Evolutionary conservation across 2,797 vertebrate genomes (phyloP).

Genomic region (Hephaestus fuliginosus): DNA sequence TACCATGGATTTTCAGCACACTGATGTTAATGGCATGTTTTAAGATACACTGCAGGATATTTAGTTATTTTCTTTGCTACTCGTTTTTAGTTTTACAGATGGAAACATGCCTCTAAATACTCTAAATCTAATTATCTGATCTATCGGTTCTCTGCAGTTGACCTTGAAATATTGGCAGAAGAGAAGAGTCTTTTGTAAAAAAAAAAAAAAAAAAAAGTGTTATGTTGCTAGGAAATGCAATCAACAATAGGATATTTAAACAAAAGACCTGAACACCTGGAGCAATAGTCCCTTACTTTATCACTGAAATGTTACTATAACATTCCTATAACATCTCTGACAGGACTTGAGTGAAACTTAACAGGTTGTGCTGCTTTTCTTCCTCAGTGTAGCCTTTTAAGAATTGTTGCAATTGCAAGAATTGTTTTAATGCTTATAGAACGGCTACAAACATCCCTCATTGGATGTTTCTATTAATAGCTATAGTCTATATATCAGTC

Average conservation of each 20-base stretch:
- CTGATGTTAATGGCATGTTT: not conserved
- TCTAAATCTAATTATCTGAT: too few species aligned
- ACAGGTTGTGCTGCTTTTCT: not conserved
- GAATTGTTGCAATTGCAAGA: too few species aligned
- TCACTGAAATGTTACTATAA: too few species aligned
- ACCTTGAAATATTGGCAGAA: not conserved
- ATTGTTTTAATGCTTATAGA: not conserved
- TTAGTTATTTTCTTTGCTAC: too few species aligned
- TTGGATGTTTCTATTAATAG: not conserved
- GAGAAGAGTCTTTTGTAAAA: not conserved
- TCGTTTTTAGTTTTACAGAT: too few species aligned
- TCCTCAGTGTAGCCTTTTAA: not conserved
- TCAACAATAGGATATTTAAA: not conserved
- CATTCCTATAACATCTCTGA: too few species aligned
- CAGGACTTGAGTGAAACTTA: too few species aligned
- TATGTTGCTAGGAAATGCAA: not conserved
- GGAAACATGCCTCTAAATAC: too few species aligned
- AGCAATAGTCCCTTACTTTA: too few species aligned
- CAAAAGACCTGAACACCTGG: too few species aligned
- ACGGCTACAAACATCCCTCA: not conserved
- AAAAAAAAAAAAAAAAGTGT: not conserved
- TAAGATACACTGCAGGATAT: not conserved
- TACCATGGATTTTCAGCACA: not conserved
- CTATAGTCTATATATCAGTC: not conserved
- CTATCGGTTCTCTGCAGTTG: not conserved